phyloP scores from a whole-genome alignment of 2,797 vertebrate genomes.

The Prionace glauca region DNA sequence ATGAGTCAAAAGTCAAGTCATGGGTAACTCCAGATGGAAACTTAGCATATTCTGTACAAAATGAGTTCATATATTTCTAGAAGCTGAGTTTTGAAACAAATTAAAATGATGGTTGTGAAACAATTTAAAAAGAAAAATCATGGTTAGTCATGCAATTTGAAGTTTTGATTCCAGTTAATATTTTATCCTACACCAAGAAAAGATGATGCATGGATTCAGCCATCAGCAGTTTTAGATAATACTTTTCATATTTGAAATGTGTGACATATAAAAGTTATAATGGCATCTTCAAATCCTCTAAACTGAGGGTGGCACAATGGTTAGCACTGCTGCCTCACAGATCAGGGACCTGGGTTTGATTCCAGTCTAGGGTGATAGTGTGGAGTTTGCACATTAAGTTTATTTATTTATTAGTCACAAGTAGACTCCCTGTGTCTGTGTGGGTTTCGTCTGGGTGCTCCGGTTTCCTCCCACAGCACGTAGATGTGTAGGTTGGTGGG shows the following conservation, averaged over 20 bases:
- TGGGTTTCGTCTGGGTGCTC: too few relatives aligned
- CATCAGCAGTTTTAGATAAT: background rate
- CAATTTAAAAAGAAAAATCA: background rate
- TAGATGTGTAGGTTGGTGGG: too few relatives aligned
- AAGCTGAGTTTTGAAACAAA: background rate
- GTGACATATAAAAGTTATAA: background rate
- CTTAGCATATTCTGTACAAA: background rate
- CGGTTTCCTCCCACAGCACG: too few relatives aligned
- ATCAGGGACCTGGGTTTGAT: too few relatives aligned
- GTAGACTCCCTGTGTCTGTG: too few relatives aligned
- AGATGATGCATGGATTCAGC: background rate
- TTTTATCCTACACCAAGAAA: background rate
- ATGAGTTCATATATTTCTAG: background rate
- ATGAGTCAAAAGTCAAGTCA: background rate
- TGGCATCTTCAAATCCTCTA: background rate
- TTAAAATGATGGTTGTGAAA: background rate
- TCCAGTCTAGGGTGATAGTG: too few relatives aligned
- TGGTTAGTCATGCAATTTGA: background rate
- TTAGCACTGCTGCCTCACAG: too few relatives aligned
- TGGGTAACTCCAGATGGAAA: background rate
- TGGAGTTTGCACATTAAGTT: too few relatives aligned
- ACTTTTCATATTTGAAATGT: background rate
- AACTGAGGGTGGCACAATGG: background rate
- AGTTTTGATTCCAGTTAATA: background rate
- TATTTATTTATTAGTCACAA: too few relatives aligned